phyloP scores from a whole-genome alignment of 2,888 invertebrate species.

The Tetragonisca angustula region DNA sequence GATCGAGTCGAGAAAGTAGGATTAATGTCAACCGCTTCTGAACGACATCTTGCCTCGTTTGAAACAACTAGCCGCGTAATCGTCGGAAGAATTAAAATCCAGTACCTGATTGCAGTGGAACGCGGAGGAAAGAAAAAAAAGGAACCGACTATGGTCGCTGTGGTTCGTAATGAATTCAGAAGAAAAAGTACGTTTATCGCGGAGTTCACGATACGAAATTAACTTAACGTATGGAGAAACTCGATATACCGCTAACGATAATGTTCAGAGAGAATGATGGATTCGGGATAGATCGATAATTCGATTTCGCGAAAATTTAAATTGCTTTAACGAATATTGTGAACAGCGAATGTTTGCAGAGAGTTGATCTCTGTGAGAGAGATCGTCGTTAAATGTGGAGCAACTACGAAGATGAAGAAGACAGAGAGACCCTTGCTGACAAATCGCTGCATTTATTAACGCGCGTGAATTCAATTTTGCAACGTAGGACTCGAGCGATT shows the following conservation, averaged over 20 bases:
- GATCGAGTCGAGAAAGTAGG: constrained; percentile 48
- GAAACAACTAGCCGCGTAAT: not conserved
- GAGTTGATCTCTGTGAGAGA: not conserved
- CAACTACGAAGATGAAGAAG: too few species aligned
- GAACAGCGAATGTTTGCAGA: too few species aligned
- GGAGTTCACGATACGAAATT: not conserved
- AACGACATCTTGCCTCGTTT: constrained; percentile 24
- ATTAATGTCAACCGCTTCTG: constrained; percentile 38
- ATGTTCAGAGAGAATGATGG: not conserved
- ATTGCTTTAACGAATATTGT: not conserved
- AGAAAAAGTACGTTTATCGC: constrained; percentile 3
- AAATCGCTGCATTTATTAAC: not conserved
- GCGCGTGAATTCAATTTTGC: not conserved
- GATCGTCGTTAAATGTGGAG: not conserved
- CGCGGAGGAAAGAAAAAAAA: not conserved
- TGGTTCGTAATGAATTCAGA: constrained; percentile 32
- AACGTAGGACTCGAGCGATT: not conserved
- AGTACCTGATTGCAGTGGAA: constrained; percentile 19
- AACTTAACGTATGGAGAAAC: not conserved
- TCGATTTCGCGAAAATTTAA: not conserved
- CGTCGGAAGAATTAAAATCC: constrained; percentile 38
- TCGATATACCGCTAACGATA: not conserved
- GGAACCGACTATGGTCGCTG: not conserved
- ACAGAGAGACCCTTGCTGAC: not conserved
- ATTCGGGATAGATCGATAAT: not conserved